A percentile compares a stretch with the other conserved stretches of the same genome.
phyloP scores from a whole-genome alignment of 2,113 vertebrate species.

The Mormyrus iriodes region DNA sequence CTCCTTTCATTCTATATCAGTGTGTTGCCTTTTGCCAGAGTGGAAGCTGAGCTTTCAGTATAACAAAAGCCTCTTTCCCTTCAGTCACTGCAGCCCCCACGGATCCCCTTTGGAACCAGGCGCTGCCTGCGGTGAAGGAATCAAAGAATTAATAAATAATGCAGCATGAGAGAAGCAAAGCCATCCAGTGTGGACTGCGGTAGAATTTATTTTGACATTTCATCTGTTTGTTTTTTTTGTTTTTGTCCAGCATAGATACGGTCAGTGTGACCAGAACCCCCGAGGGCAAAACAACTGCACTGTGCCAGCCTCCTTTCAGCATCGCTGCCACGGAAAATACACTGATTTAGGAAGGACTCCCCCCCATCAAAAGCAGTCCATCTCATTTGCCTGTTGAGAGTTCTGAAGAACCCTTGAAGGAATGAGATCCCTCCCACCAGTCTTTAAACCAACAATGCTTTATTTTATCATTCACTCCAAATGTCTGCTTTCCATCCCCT shows the following conservation, averaged over 20 bases:
- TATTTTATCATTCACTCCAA: slow-evolving; percentile 37
- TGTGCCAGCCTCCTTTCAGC: slow-evolving; percentile 27
- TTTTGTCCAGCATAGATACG: slow-evolving; percentile 17
- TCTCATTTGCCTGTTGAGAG: slow-evolving; percentile 22
- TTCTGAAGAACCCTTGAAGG: slow-evolving; percentile 42
- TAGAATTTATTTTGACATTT: slow-evolving; percentile 29
- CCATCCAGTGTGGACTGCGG: slow-evolving; percentile 46
- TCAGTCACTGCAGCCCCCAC: slow-evolving; percentile 38
- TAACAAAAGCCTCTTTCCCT: slow-evolving; percentile 52
- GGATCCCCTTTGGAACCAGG: slow-evolving; percentile 47
- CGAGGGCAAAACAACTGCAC: neutral
- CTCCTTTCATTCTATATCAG: slow-evolving; percentile 43
- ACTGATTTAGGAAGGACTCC: slow-evolving; percentile 9
- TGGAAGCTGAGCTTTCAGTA: slow-evolving; percentile 51
- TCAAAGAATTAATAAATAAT: slow-evolving; percentile 54
- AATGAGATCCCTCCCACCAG: slow-evolving; percentile 26
- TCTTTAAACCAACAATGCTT: slow-evolving; percentile 22
- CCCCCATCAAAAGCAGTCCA: slow-evolving; percentile 16
- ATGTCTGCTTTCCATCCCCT: slow-evolving; percentile 29
- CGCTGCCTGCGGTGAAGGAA: slow-evolving; percentile 48
- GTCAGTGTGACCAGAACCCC: slow-evolving; percentile 12
- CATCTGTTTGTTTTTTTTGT: slow-evolving; percentile 11
- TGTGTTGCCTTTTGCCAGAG: slow-evolving; percentile 49
- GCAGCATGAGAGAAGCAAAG: slow-evolving; percentile 48
- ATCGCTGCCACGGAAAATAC: neutral